Base-by-base conservation (phyloP, 2,888 invertebrate species). In the Philopedon plagiatum region DNA sequence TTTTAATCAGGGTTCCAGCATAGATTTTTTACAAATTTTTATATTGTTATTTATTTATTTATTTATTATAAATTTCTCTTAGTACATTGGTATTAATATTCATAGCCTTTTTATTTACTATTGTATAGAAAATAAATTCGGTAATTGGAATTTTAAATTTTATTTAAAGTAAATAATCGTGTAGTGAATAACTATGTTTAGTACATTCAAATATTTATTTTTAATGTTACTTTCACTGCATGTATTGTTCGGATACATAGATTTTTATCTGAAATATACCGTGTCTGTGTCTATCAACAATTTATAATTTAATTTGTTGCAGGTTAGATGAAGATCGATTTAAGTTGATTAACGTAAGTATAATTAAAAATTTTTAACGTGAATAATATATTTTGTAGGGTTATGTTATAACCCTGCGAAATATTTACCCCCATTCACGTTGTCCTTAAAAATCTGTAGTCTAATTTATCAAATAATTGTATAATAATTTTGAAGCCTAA, bases 291-390 rank as follows among this genome's bases (percentile, higher is more conserved):
- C 29, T 26, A 41, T 56, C 32, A n/a, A 41, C 7, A 23, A 57
- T 7, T 56, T 34, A 34, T 19, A 68, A 39, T 54, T 19, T 58
- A 23, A 58, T 69, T 69, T 63, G 41, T 56, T 79, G 49, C 89
- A 96, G 95, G 85, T 89, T 96, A 86, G 94, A 94, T 79, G 88
- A 89, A 78, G 92, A 94, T 82, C 94, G 94, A 85, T 94, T 96
- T 85, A 91, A 92, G 81, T 89, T 96, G 85, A 95, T 96, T 78
- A 95, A 96, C 86, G 96, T 96, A 87, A 95, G 95, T 94, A 86
- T 74, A 65, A 64, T 61, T 51, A n/a, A n/a, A n/a, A n/a, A n/a
- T 26, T 34, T n/a, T 37, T 34, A 19, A 15, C 8, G 8, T 58
- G 5, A n/a, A 32, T 34, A 34, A 34, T 7, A 34, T 11, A 34